A percentile compares a stretch with the other conserved stretches of the same genome.
phyloP scores from a whole-genome alignment of 2,113 vertebrate species.

The Limnothrissa miodon region DNA sequence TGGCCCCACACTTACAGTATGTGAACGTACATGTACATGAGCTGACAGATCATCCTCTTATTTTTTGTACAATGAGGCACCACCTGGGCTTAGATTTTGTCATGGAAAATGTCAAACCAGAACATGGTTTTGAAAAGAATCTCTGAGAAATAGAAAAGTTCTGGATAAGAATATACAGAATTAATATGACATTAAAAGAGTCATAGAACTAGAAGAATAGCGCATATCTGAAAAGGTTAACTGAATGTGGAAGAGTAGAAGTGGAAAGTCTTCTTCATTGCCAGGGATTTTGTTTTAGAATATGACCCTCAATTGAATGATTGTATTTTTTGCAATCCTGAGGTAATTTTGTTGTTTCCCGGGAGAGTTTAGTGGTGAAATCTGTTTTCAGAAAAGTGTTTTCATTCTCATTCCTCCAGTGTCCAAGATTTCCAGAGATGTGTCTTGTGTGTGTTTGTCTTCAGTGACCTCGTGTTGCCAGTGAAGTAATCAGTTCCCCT shows the following conservation, averaged over 20 bases:
- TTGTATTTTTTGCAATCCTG: not conserved
- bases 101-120: not conserved
- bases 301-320: not conserved
- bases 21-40: not conserved
- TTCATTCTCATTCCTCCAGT: constrained; percentile 15
- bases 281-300: not conserved
- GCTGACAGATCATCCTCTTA: not conserved
- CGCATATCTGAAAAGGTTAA: no score
- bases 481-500: constrained; percentile 7
- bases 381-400: constrained; percentile 5
- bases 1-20: not conserved
- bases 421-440: constrained; percentile 13
- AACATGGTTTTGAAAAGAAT: not conserved
- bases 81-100: not conserved
- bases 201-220: no score
- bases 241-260: not conserved
- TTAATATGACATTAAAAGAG: no score
- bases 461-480: not conserved
- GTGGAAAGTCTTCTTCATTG: not conserved
- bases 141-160: not conserved
- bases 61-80: not conserved
- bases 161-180: not conserved
- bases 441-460: not conserved
- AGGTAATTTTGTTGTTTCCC: constrained; percentile 10
- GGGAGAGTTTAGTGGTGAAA: constrained; percentile 38